A percentile compares a stretch with the other conserved stretches of the same genome.
Conservation (phyloP, 2,888 invertebrate species). For the Sphaeridia pumilis region DNA sequence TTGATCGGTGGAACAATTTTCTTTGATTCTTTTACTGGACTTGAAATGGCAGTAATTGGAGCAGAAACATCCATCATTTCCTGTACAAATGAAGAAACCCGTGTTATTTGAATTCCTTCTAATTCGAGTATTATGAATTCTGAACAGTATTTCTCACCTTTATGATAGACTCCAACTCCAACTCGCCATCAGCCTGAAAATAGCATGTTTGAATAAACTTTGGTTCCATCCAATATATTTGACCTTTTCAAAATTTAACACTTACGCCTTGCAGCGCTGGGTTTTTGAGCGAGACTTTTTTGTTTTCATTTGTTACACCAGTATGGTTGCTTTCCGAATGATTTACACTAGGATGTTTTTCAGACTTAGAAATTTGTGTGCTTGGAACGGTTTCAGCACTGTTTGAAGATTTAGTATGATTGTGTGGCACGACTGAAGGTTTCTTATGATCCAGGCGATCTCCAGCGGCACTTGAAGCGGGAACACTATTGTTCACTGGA, state of each 20-base stretch:
- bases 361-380: slow-evolving; percentile 19
- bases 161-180: slow-evolving; percentile 36
- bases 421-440: neutral
- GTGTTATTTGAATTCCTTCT: neutral
- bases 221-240: too few relatives aligned
- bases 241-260: neutral
- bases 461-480: slow-evolving; percentile 13
- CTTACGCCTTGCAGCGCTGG: slow-evolving; percentile 35
- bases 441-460: neutral
- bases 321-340: slow-evolving; percentile 15
- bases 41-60: slow-evolving; percentile 34
- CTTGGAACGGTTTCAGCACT: slow-evolving; percentile 17
- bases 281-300: slow-evolving; percentile 21
- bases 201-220: neutral
- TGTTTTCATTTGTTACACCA: slow-evolving; percentile 26
- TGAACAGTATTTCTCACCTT: slow-evolving; percentile 22
- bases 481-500: slow-evolving; percentile 8
- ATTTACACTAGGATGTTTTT: slow-evolving; percentile 21
- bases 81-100: slow-evolving; percentile 15
- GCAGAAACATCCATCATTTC: slow-evolving; percentile 36
- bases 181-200: slow-evolving; percentile 33
- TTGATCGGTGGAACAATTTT: too few relatives aligned
- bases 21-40: slow-evolving; percentile 27
- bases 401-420: slow-evolving; percentile 11
- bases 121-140: neutral